Evolutionary conservation across 2,888 invertebrate species (phyloP).

Genomic region (Mantis religiosa): DNA sequence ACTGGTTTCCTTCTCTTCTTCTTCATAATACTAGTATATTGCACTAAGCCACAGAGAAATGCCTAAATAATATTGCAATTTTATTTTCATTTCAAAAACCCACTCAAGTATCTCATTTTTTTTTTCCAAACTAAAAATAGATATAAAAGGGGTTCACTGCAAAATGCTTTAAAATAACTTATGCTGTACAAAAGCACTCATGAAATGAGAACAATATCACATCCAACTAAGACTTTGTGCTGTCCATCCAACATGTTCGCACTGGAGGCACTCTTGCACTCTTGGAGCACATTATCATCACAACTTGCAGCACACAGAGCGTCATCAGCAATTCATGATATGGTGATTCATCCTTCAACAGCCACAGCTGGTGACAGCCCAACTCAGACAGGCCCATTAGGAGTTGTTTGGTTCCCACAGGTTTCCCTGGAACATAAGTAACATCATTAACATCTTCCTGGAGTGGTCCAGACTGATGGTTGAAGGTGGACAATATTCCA

Average conservation of each 20-base stretch:
- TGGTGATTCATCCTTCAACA: neutral
- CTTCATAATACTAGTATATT: neutral
- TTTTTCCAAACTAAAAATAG: neutral
- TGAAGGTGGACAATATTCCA: no score
- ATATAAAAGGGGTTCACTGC: conserved; percentile 1
- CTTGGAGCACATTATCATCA: conserved; percentile 10
- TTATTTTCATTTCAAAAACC: neutral
- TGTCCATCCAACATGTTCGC: conserved; percentile 3
- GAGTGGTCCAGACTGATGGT: no score
- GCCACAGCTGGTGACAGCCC: neutral
- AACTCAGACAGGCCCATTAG: conserved; percentile 12
- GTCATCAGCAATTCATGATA: conserved; percentile 8
- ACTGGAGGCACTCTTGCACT: conserved; percentile 9
- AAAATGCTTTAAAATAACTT: neutral
- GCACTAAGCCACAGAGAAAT: neutral
- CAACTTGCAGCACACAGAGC: neutral
- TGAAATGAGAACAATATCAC: neutral
- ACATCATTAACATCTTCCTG: neutral
- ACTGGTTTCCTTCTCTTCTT: neutral
- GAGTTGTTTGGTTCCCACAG: neutral
- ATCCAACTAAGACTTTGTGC: neutral
- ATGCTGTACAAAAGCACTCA: neutral
- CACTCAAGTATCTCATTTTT: neutral
- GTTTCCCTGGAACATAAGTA: neutral
- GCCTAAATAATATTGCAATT: neutral